Conservation (phyloP, 2,113 vertebrate species). For the Chrysemys picta region DNA sequence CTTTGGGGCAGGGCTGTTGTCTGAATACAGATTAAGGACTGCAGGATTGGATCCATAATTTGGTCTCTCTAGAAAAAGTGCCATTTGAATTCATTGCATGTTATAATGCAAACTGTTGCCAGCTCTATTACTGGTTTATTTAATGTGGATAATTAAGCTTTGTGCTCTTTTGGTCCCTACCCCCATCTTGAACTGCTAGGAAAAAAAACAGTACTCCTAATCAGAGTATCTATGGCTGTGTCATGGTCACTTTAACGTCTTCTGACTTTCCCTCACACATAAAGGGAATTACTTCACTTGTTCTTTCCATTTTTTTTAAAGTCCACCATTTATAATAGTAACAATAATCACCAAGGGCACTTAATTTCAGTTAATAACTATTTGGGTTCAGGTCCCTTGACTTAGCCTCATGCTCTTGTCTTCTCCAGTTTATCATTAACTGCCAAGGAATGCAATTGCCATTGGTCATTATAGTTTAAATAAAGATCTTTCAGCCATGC, state of each 20-base stretch:
- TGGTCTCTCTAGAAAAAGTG: fast-evolving
- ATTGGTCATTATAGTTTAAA: fast-evolving
- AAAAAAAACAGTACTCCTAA: neutral
- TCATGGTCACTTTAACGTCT: neutral
- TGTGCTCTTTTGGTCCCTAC: neutral
- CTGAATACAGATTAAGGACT: neutral
- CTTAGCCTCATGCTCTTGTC: neutral
- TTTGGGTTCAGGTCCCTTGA: neutral
- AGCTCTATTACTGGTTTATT: neutral
- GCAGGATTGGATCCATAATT: fast-evolving
- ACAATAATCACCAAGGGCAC: neutral
- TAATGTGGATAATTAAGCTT: fast-evolving
- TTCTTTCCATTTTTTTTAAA: fast-evolving
- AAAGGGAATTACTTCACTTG: neutral
- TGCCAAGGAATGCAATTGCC: neutral
- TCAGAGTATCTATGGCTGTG: neutral
- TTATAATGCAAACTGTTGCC: neutral
- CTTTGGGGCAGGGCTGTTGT: neutral
- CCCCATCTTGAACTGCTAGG: neutral
- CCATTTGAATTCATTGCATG: fast-evolving
- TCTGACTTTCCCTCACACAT: neutral
- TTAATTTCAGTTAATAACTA: neutral
- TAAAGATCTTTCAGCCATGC: neutral
- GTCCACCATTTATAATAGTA: neutral
- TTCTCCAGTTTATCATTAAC: fast-evolving